Percentiles rank a stretch among this genome's conserved stretches.
phyloP scores from a whole-genome alignment of 2,797 vertebrate species.

The Sphaeramia orbicularis region DNA sequence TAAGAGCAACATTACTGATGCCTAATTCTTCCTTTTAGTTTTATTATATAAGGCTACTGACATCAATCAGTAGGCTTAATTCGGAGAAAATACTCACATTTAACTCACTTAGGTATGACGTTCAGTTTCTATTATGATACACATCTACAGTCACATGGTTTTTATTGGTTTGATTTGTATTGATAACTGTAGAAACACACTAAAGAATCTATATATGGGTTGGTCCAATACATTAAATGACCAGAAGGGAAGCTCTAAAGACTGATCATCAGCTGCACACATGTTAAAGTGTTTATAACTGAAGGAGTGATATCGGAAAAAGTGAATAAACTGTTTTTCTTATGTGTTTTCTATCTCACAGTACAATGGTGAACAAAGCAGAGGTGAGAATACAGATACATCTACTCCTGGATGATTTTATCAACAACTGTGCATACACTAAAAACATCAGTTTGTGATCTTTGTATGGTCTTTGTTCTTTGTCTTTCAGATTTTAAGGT shows the following conservation, averaged over 20 bases:
- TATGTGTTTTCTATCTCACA: slow-evolving; percentile 53
- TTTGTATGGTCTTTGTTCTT: slow-evolving; percentile 14
- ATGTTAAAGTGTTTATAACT: too few species aligned
- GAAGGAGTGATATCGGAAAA: neutral
- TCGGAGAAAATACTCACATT: neutral
- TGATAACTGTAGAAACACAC: neutral
- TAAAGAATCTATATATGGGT: neutral
- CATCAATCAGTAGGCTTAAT: neutral
- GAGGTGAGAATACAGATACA: slow-evolving; percentile 82
- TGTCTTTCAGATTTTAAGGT: slow-evolving; percentile 73
- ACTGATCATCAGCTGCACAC: too few species aligned
- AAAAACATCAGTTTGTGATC: neutral
- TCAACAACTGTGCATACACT: neutral
- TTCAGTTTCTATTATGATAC: too few species aligned
- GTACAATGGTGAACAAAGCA: slow-evolving; percentile 86
- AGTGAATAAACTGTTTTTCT: neutral
- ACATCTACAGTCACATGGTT: too few species aligned
- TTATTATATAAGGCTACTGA: neutral
- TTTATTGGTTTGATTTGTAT: neutral
- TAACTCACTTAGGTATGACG: too few species aligned
- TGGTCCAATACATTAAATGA: slow-evolving; percentile 6
- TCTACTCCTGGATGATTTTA: neutral
- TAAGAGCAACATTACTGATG: slow-evolving; percentile 72
- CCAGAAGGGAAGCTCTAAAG: neutral
- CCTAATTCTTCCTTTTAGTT: neutral